Evolutionary conservation across 2,797 vertebrate species (phyloP), one percentile per base, ranked within the genome.

Genomic region (Microctenopoma lineatum): DNA sequence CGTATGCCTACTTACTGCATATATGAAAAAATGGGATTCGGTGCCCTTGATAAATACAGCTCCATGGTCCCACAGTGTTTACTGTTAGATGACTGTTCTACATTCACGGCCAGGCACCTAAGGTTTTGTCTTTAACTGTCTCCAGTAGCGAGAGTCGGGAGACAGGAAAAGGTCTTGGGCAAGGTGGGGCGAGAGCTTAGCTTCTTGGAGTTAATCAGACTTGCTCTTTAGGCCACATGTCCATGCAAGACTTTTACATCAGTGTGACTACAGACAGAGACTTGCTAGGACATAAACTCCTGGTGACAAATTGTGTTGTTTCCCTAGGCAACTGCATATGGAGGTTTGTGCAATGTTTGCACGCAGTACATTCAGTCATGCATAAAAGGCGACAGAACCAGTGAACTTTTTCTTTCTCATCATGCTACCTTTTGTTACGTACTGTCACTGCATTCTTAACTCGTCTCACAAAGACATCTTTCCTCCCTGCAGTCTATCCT

Each of bases 181-280:
- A 68, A 80, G 77, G 77, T 85, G 73, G 69, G 71, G 61, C 12
- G 29, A 70, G 85, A 66, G 68, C 82, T 71, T 41, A 77, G 66
- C 77, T 78, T 64, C 63, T 73, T 78, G 80, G 77, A 56, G 68
- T 75, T 82, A 80, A 87, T 88, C 77, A 80, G 69, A 71, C 45
- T 75, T 63, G 76, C 73, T 81, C 81, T 77, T 64, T 70, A 45
- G 73, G 75, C 69, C 57, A 66, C 78, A 75, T 70, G 67, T 76
- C 70, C 73, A 66, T 77, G 73, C 21, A 7, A 68, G 66, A 66
- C 64, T 70, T 75, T 80, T 63, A 50, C 73, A 55, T 89, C 66
- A 56, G 44, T 81, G 47, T 50, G 50, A 80, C 55, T 69, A 59
- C 67, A 70, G 69, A 72, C 70, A 73, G 70, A 85, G 67, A 63